Percentiles rank a stretch among this genome's conserved stretches.
Evolutionary conservation across 2,797 vertebrate species (phyloP).

Genomic region (Crax fasciolata): DNA sequence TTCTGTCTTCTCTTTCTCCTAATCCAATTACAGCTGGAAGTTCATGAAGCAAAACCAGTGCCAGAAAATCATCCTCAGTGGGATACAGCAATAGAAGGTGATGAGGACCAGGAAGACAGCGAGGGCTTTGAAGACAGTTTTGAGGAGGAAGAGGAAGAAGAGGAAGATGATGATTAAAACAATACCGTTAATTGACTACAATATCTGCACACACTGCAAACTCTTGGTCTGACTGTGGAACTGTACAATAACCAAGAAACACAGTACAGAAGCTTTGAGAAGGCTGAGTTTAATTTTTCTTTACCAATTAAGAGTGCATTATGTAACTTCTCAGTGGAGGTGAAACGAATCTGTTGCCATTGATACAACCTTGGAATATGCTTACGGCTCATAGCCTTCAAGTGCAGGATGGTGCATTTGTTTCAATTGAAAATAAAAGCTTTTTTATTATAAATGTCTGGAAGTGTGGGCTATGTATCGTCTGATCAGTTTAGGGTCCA

Average conservation of each 20-base stretch:
- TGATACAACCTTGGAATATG: conserved; percentile 76
- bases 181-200: conserved; percentile 64
- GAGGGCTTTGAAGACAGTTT: conserved; percentile 99
- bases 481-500: conserved; percentile 80
- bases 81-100: conserved; percentile 98
- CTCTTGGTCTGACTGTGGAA: conserved; percentile 80
- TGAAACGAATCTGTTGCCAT: conserved; percentile 73
- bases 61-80: conserved; percentile 98
- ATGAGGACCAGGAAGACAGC: conserved; percentile 98
- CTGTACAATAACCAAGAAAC: conserved; percentile 80
- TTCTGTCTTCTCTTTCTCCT: background rate
- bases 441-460: conserved; percentile 83
- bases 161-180: conserved; percentile 84
- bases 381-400: conserved; percentile 77
- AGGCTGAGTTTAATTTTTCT: conserved; percentile 79
- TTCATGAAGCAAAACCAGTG: conserved; percentile 98
- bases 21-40: conserved; percentile 89
- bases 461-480: conserved; percentile 84
- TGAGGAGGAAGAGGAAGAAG: conserved; percentile 96
- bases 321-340: conserved; percentile 76
- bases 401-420: conserved; percentile 80
- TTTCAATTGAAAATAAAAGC: conserved; percentile 84
- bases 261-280: conserved; percentile 76
- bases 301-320: conserved; percentile 82
- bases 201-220: conserved; percentile 76